These are phyloP conservation scores for Ibidorhyncha struthersii DNA, from an alignment of 2,113 vertebrate genomes.

Conservation along the genomic window DNA sequence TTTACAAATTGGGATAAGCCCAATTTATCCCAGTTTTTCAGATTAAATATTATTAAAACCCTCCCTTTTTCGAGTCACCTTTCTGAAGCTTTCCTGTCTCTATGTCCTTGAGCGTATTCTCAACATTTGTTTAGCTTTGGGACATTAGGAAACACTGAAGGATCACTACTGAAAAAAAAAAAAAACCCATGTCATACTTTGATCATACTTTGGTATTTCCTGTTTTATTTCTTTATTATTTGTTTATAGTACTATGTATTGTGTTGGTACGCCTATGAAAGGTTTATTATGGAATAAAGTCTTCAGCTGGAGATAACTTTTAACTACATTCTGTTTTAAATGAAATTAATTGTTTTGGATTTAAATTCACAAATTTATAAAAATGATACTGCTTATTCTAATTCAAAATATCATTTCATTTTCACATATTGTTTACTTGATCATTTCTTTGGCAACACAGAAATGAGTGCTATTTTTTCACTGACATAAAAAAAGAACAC, in stretches of 20 bases:
- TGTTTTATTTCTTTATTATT: not conserved
- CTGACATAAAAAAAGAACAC: not conserved
- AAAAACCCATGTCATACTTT: not conserved
- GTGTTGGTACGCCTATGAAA: not conserved
- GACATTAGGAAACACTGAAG: not conserved
- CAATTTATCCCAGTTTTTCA: constrained; percentile 67
- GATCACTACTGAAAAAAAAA: not conserved
- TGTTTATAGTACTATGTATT: not conserved
- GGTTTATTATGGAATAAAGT: not conserved
- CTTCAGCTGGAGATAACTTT: not conserved
- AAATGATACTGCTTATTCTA: not conserved
- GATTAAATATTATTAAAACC: constrained; percentile 64
- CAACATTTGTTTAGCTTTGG: not conserved
- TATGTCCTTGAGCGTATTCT: constrained; percentile 41
- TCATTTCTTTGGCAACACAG: not conserved
- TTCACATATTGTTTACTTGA: not conserved
- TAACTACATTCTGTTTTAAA: not conserved
- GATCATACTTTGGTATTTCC: not conserved
- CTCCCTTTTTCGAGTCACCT: constrained; percentile 36
- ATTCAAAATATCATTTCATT: not conserved
- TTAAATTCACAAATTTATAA: not conserved
- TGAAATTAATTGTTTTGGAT: not conserved
- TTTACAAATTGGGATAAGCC: constrained; percentile 69
- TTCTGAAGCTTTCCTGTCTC: not conserved
- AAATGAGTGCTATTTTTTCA: not conserved